A percentile compares a stretch with the other conserved stretches of the same genome.
These are phyloP conservation scores for Pseudorectes ferrugineus DNA, from an alignment of 2,113 vertebrate genomes.

Conservation along the genomic window DNA sequence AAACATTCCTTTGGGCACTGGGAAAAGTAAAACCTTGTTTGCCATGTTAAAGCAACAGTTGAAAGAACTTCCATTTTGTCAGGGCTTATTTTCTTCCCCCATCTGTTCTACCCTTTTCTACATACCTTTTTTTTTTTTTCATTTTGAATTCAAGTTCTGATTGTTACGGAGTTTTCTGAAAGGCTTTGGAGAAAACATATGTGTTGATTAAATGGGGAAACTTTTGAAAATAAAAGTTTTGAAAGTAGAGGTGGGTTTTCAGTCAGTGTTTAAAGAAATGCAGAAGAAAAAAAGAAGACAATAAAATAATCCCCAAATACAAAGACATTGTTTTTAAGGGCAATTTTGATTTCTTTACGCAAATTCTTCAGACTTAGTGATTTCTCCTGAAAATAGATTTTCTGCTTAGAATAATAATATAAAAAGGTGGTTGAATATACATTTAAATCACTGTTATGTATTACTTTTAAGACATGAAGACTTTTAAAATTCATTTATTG, in stretches of 20 bases:
- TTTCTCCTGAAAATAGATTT: not conserved
- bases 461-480: not conserved
- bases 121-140: not conserved
- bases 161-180: not conserved
- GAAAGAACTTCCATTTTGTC: not conserved
- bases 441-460: not conserved
- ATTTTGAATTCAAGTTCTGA: not conserved
- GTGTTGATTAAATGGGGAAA: not conserved
- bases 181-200: not conserved
- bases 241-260: not conserved
- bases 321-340: not conserved
- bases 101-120: not conserved
- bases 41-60: not conserved
- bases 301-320: not conserved
- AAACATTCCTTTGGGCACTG: constrained; percentile 42
- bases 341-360: not conserved
- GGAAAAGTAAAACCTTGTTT: not conserved
- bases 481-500: not conserved
- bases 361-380: not conserved
- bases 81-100: not conserved
- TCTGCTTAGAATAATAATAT: not conserved
- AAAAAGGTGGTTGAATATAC: not conserved
- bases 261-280: not conserved
- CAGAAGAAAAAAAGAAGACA: not conserved
- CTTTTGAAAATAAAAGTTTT: not conserved